Evolutionary conservation across 1,140 invertebrate genomes (phyloP), one percentile per base, ranked within the genome.

Genomic region (Elysia chlorotica): DNA sequence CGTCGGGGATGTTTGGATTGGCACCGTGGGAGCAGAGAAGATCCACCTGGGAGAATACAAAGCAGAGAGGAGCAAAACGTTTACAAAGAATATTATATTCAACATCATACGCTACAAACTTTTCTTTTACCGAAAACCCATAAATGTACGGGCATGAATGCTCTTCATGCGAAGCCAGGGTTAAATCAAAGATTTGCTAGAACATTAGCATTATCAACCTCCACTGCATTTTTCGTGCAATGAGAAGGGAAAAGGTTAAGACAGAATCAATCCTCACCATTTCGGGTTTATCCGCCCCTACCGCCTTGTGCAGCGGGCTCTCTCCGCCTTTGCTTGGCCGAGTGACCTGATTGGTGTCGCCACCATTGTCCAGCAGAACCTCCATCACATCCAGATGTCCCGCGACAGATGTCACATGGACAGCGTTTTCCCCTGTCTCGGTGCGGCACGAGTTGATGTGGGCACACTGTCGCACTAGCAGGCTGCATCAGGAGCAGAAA

Each of bases 391-490:
- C 36, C 2, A 63, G 23, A 33, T 71, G 23, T 3, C 59, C 54
- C 3, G 69, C 30, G 6, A 37, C 30, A 0, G 69, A 35, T 21
- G 69, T 63, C 10, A 48, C 69, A 63, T 71, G 69, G 0, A 71
- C 5, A 2, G 69, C 69, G 28, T 48, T 62, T 23, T 71, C 69
- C 23, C 69, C 69, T 35, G 33, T 25, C 25, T 71, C 69, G 23
- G 69, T 63, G 37, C 69, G 69, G 54, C 69, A 71, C 2, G 69
- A 71, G 31, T 71, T 71, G 59, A 71, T 48, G 33, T 63, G 56
- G 2, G 48, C 59, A 48, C 69, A 62, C 59, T 71, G 57, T 2
- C 25, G 17, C n/a, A 71, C 59, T 2, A 71, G 38, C 31, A 48
- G 25, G 2, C 69, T 71, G 36, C 17, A 35, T n/a, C 28, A 30